phyloP scores from a whole-genome alignment of 92 coral and sea anemone species.

The Pocillopora meandrina region DNA sequence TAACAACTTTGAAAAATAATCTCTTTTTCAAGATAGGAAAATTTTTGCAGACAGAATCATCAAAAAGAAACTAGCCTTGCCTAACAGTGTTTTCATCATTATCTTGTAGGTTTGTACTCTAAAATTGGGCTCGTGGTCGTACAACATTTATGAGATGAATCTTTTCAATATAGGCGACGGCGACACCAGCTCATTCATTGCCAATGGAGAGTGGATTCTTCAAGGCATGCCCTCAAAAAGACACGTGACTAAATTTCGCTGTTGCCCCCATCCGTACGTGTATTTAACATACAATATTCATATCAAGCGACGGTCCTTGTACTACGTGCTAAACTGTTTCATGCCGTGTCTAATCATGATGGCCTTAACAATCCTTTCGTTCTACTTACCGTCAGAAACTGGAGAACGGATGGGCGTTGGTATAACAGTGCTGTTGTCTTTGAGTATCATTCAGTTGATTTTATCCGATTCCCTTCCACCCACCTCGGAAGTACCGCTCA shows the following conservation, averaged over 20 bases:
- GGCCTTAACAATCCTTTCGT: slow-evolving; percentile 77
- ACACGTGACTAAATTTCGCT: slow-evolving; percentile 72
- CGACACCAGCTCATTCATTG: slow-evolving; percentile 75
- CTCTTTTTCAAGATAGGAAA: not conserved
- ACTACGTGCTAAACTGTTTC: slow-evolving; percentile 80
- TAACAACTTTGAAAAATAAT: slow-evolving; percentile 17
- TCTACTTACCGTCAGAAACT: slow-evolving; percentile 80
- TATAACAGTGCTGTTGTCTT: slow-evolving; percentile 78
- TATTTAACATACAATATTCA: slow-evolving; percentile 76
- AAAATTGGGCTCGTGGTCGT: slow-evolving; percentile 88
- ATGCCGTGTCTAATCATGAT: slow-evolving; percentile 92
- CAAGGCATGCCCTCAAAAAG: slow-evolving; percentile 80
- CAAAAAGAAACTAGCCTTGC: not conserved
- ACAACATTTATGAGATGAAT: slow-evolving; percentile 70
- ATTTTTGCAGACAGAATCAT: not conserved
- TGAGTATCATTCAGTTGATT: slow-evolving; percentile 90
- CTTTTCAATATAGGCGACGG: slow-evolving; percentile 75
- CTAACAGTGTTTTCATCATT: not conserved
- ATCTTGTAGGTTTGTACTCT: slow-evolving; percentile 67
- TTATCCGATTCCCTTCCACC: slow-evolving; percentile 88
- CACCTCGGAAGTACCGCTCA: slow-evolving; percentile 83
- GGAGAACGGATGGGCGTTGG: slow-evolving; percentile 95
- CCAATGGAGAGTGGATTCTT: slow-evolving; percentile 87
- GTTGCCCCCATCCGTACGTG: slow-evolving; percentile 82
- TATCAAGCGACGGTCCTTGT: slow-evolving; percentile 77